Conservation (phyloP, 2,113 vertebrate genomes). For the Ia io region DNA sequence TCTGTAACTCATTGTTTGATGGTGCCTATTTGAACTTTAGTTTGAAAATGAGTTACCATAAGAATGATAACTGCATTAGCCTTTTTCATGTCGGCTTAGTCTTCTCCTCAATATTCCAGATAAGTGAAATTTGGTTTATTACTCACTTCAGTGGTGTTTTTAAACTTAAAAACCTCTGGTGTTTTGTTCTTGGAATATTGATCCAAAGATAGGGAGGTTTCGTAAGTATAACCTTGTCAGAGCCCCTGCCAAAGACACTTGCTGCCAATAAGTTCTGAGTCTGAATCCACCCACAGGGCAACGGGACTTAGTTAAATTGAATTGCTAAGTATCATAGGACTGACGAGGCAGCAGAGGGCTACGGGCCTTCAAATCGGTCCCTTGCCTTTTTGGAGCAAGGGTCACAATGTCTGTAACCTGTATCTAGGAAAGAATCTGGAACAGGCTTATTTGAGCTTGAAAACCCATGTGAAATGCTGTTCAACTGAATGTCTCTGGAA, state of each 20-base stretch:
- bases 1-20: neutral
- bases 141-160: constrained; percentile 11
- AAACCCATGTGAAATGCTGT: neutral
- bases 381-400: neutral
- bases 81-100: neutral
- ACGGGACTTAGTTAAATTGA: neutral
- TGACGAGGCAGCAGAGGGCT: neutral
- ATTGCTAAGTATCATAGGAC: neutral
- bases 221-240: neutral
- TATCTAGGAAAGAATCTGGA: neutral
- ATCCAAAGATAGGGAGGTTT: neutral
- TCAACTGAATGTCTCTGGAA: neutral
- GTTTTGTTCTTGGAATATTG: neutral
- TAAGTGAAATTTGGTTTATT: constrained; percentile 7
- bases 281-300: neutral
- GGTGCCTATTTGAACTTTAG: neutral
- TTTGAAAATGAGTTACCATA: neutral
- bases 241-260: neutral
- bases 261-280: neutral
- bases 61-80: neutral
- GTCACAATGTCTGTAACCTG: neutral
- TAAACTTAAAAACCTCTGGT: neutral
- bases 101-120: neutral
- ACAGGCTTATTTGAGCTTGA: neutral
- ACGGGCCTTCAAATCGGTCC: neutral